These are phyloP conservation scores for Slavum lentiscoides DNA, from an alignment of 2,888 invertebrate genomes.

Conservation along the genomic window DNA sequence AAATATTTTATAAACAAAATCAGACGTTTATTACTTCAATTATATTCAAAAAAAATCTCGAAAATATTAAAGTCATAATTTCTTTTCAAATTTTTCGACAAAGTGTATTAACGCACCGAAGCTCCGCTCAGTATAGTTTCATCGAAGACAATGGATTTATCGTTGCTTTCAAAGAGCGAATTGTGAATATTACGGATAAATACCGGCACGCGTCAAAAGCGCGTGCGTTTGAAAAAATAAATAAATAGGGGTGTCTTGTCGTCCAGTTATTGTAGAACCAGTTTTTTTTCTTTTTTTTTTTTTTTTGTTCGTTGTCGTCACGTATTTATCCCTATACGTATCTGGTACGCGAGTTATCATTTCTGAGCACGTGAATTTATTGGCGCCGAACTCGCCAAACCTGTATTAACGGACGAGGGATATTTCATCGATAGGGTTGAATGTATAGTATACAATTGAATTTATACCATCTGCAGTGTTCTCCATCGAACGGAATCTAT, in stretches of 20 bases:
- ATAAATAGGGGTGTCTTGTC: background rate
- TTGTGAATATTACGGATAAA: too few species aligned
- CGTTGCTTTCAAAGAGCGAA: too few species aligned
- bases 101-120: too few species aligned
- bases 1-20: too few species aligned
- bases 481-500: background rate
- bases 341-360: background rate
- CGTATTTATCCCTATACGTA: background rate
- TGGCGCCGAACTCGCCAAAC: conserved; percentile 29
- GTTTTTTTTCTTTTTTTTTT: background rate
- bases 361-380: conserved; percentile 39
- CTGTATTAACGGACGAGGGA: conserved; percentile 32
- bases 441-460: conserved; percentile 17
- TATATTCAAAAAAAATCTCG: too few species aligned
- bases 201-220: too few species aligned
- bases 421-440: conserved; percentile 39
- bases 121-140: too few species aligned
- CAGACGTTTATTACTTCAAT: too few species aligned
- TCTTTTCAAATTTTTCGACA: too few species aligned
- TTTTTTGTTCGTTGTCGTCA: background rate
- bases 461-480: background rate
- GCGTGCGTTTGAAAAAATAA: too few species aligned
- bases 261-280: conserved; percentile 6
- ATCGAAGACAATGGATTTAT: too few species aligned
- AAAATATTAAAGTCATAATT: too few species aligned